These are phyloP conservation scores for Sebastes kiyomatsui DNA, from an alignment of 2,797 vertebrate species.

Conservation along the genomic window DNA sequence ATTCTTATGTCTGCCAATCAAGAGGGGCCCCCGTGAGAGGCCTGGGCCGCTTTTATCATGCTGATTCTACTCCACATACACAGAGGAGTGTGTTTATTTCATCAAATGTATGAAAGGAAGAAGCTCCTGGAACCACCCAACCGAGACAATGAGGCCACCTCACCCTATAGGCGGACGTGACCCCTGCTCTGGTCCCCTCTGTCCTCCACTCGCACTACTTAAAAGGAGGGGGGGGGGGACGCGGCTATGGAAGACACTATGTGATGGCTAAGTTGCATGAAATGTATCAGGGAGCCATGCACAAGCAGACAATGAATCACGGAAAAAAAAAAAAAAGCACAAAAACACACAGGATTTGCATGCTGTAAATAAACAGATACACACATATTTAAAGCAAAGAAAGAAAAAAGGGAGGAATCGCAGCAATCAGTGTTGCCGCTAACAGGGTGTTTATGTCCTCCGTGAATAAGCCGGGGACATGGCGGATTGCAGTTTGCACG, in stretches of 20 bases:
- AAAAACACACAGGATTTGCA: constrained; percentile 55
- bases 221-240: constrained; percentile 9
- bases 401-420: constrained; percentile 42
- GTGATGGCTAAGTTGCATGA: constrained; percentile 73
- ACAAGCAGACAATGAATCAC: constrained; percentile 78
- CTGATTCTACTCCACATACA: constrained; percentile 49
- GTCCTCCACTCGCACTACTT: constrained; percentile 38
- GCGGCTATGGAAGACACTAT: constrained; percentile 42
- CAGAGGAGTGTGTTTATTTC: constrained; percentile 53
- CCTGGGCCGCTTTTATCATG: constrained; percentile 54
- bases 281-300: constrained; percentile 77
- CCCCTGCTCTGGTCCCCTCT: constrained; percentile 46
- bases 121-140: constrained; percentile 62
- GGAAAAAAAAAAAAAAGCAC: constrained; percentile 40
- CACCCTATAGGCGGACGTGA: constrained; percentile 52
- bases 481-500: constrained; percentile 44
- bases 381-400: constrained; percentile 19
- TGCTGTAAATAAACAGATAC: constrained; percentile 53
- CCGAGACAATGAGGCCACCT: constrained; percentile 68
- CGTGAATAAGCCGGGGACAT: constrained; percentile 52
- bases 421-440: constrained; percentile 59
- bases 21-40: constrained; percentile 47
- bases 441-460: constrained; percentile 58
- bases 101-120: constrained; percentile 49
- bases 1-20: constrained; percentile 78